phyloP scores from a whole-genome alignment of 2,113 vertebrate genomes.

The Rhinogobius similis region DNA sequence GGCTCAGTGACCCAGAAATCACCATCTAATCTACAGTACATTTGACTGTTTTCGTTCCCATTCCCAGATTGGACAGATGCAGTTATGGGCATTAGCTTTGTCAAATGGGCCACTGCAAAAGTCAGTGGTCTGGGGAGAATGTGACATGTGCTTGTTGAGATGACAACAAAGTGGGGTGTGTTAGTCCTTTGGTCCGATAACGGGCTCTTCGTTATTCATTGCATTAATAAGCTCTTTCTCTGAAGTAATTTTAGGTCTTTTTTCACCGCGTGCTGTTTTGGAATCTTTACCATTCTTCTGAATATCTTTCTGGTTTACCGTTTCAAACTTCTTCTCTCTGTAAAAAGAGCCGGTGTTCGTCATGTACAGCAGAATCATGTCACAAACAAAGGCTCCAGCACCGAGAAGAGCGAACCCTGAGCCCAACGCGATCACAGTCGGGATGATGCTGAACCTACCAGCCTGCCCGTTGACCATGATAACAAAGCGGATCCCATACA shows the following conservation, averaged over 20 bases:
- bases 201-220: constrained; percentile 38
- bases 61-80: background rate
- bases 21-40: background rate
- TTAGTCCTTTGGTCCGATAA: constrained; percentile 67
- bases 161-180: constrained; percentile 43
- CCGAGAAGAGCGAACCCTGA: constrained; percentile 92
- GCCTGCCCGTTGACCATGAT: constrained; percentile 94
- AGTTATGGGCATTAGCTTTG: background rate
- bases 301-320: constrained; percentile 75
- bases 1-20: no score
- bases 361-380: constrained; percentile 91
- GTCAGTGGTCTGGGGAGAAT: constrained; percentile 47
- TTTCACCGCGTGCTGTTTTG: constrained; percentile 46
- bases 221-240: constrained; percentile 45
- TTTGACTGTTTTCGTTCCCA: background rate
- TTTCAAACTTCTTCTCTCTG: constrained; percentile 91
- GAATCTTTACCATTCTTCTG: constrained; percentile 17
- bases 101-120: constrained; percentile 10
- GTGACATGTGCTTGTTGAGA: constrained; percentile 46
- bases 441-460: constrained; percentile 93
- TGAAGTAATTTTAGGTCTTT: constrained; percentile 45
- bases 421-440: constrained; percentile 90
- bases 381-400: constrained; percentile 88
- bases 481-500: constrained; percentile 93
- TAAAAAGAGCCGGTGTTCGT: constrained; percentile 93